phyloP scores from a whole-genome alignment of 2,113 vertebrate species.

The Ovis aries region DNA sequence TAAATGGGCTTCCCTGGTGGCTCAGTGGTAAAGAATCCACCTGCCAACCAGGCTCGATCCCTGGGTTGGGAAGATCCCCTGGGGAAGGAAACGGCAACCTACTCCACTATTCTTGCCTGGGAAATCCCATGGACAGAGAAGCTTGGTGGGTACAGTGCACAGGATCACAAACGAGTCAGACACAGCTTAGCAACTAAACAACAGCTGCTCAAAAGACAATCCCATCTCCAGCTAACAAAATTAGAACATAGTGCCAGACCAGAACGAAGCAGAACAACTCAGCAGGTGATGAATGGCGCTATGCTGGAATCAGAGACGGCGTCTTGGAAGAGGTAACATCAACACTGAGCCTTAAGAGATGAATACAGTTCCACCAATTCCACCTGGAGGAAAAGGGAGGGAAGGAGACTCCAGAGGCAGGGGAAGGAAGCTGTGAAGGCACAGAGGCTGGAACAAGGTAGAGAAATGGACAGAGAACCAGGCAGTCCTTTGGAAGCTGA shows the following conservation, averaged over 20 bases:
- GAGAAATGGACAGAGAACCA: not conserved
- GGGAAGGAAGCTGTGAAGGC: not conserved
- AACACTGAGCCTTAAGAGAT: not conserved
- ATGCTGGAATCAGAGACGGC: accelerated
- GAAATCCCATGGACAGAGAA: not conserved
- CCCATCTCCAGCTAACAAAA: not conserved
- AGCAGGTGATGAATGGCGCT: not conserved
- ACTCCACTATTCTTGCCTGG: not conserved
- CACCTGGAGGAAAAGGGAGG: not conserved
- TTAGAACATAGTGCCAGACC: not conserved
- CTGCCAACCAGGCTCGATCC: not conserved
- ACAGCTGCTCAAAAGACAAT: not conserved
- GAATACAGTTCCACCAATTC: not conserved
- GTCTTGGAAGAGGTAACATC: not conserved
- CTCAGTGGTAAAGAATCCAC: not conserved
- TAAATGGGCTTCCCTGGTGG: not conserved
- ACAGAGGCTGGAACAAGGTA: not conserved
- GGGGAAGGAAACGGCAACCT: not conserved
- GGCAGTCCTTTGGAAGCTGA: not conserved
- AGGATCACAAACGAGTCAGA: not conserved
- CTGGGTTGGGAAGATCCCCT: not conserved
- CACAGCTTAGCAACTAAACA: accelerated
- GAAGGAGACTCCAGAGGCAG: not conserved
- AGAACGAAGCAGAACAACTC: not conserved
- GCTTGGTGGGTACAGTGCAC: not conserved